Base-by-base conservation (phyloP, 2,113 vertebrate species). In the Pachypanchax playfairii region DNA sequence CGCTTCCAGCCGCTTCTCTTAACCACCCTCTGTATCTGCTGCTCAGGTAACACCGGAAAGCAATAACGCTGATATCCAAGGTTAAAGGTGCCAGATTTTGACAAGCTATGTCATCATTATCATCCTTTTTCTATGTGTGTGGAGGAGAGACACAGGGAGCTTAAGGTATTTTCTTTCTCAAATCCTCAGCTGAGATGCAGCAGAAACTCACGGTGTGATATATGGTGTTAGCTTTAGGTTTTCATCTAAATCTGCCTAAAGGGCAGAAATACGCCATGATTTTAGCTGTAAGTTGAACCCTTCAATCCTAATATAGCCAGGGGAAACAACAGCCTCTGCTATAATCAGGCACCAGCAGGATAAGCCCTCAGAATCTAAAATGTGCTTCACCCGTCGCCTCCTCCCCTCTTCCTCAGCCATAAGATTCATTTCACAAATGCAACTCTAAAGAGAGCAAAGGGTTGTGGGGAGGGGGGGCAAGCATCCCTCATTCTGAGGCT, bases 181-280 rank as follows among this genome's bases (percentile, higher is more conserved):
- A 87, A 85, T 85, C 80, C 80, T 59, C 2, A n/a, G 47, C 70
- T 75, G 47, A 76, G 66, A 64, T 38, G 12, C 60, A 59, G 56
- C 70, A 25, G 75, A 65, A 75, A 56, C 67, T 35, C 48, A 1
- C 24, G 5, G 58, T 72, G 63, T 72, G 77, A 79, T 79, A 79
- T 52, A 54, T 6, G 62, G 64, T 79, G 73, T 80, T 73, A 73
- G 69, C 72, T 80, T 72, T 64, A 73, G 71, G 71, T 77, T 75
- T 65, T 72, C 48, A 52, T 55, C 67, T 85, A 80, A 89, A 84
- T 85, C 84, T 87, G 79, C 80, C 83, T 74, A 70, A 81, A 81
- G 77, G 80, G 70, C 79, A 79, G 31, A 78, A 65, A 79, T 46
- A 33, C 69, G 38, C 41, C 36, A 18, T 53, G 77, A 77, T 78